These are phyloP conservation scores for Smithornis capensis DNA, from an alignment of 2,113 vertebrate species.

Conservation along the genomic window DNA sequence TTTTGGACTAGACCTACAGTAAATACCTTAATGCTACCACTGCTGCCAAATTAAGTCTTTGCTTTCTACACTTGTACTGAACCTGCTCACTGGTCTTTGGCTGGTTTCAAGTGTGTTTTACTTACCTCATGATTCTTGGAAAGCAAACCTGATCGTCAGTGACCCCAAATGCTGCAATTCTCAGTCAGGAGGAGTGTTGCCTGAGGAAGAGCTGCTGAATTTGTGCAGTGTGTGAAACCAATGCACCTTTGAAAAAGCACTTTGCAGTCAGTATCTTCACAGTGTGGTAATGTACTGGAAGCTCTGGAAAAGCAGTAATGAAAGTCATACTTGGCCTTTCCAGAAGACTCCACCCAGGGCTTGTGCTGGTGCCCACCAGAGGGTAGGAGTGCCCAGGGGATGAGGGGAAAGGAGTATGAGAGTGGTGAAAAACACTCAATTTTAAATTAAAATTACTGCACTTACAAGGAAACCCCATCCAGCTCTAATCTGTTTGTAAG, in stretches of 20 bases:
- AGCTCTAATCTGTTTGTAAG: slow-evolving; percentile 67
- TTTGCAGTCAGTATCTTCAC: accelerated
- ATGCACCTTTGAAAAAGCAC: background rate
- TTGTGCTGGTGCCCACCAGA: background rate
- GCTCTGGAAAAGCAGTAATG: background rate
- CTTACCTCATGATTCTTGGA: slow-evolving; percentile 34
- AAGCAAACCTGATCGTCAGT: background rate
- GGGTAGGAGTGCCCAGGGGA: background rate
- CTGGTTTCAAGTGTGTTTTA: background rate
- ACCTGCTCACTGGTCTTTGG: background rate
- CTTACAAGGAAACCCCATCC: slow-evolving; percentile 58
- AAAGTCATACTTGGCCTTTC: background rate
- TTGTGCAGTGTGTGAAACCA: background rate
- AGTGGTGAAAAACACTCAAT: slow-evolving; percentile 12
- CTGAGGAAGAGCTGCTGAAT: background rate
- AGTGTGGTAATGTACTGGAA: background rate
- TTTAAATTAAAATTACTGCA: slow-evolving; percentile 64
- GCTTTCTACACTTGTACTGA: background rate
- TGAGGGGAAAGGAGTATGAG: background rate
- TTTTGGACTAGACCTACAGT: slow-evolving; percentile 16
- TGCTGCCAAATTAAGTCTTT: slow-evolving; percentile 14
- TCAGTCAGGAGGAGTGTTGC: background rate
- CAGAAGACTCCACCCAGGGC: background rate
- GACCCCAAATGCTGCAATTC: background rate
- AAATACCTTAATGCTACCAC: background rate